Base-by-base conservation (phyloP, 2,113 vertebrate genomes). In the Quiscalus mexicanus region DNA sequence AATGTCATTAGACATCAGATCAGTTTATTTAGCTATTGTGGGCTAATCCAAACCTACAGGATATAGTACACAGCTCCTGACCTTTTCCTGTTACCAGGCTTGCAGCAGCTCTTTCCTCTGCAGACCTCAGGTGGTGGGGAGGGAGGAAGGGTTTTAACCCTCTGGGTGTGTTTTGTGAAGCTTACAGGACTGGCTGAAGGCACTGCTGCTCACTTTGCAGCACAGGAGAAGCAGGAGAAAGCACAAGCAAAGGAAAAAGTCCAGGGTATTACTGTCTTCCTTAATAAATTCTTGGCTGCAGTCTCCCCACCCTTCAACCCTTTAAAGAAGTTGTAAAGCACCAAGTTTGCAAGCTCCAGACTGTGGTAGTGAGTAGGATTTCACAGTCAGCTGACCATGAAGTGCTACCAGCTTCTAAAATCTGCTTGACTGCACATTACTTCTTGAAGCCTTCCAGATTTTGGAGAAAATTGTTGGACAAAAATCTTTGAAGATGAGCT, bases 21-120 rank as follows among this genome's bases (percentile, higher is more conserved):
- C 87, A 87, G 96, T 94, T 95, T 96, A 68, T 93, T 91, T 85
- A 93, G 81, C 93, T 85, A 52, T 74, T 93, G 65, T 84, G 56
- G 58, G 45, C 79, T 93, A 96, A 89, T 89, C 73, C 83, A 95
- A 87, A 94, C 90, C 69, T 19, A 27, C 69, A 75, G 64, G 63
- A 41, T 87, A 50, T 70, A 94, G 90, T 41, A 60, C 90, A 22
- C 41, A 92, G 76, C 69, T 89, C 64, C 73, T 84, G 93, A 95
- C 68, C 88, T 86, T 82, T 78, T 82, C 65, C 86, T 96, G 65
- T 64, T 35, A 55, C 15, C 45, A 59, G 64, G 59, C 71, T 90
- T 63, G 50, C 71, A 73, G 82, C 73, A 58, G 70, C 76, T 49
- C 59, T 73, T 91, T 21, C 71, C 86, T 81, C 59, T 58, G 90